Evolutionary conservation across 2,888 invertebrate species (phyloP), one percentile per base, ranked within the genome.

Genomic region (Agapostemon virescens): DNA sequence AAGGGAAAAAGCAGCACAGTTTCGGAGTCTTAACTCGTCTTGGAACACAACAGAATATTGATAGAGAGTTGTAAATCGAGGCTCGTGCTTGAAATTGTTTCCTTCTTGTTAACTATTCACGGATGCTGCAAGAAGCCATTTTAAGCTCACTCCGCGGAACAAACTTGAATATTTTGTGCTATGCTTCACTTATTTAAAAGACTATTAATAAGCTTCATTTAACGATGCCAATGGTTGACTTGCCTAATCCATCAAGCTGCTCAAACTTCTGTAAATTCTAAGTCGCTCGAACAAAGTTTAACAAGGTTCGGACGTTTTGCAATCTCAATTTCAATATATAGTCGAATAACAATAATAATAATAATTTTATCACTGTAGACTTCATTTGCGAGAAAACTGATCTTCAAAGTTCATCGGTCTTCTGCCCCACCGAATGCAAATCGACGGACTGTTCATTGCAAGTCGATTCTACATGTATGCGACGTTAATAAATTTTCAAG

Each of bases 391-490:
- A 33, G 33, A 20, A 20, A 45, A 20, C 7, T 6, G 20, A 40
- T 13, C 13, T 40, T 40, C 9, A 23, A 52, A 52, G 5, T 23
- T 55, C 26, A 4, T 55, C 55, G 55, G 6, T 15, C 5, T 26
- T 0, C 4, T 15, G 26, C 1, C 5, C 9, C 9, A 9, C n/a
- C 0, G 9, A 0, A n/a, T 0, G 5, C 26, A 5, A 23, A 5
- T 23, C 52, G 13, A 4, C 2, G 0, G 3, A 11, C 23, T 52
- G 23, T 23, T 23, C 52, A 52, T 23, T 13, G 13, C 23, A 5
- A 23, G 13, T 15, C 13, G 5, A 55, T 15, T 26, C 55, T 23
- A 26, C 55, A 26, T 26, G 26, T 26, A 17, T 2, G 17, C 55
- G 55, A 55, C 26, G 26, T 55, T 55, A 55, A 5, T 15, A 26